phyloP scores from a whole-genome alignment of 2,113 vertebrate genomes.

The Tyto alba region DNA sequence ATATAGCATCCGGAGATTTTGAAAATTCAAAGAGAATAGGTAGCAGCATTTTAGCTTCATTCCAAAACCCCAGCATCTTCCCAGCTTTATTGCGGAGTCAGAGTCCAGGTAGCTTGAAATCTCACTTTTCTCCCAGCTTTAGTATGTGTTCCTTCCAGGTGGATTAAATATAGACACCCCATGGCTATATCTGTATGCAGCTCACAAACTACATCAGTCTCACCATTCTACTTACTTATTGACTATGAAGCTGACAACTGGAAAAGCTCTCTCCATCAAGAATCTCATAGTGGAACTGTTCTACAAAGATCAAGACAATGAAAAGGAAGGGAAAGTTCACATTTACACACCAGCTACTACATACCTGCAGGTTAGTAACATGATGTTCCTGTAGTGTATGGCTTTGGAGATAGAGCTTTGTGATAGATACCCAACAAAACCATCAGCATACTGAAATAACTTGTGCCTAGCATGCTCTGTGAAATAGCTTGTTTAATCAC shows the following conservation, averaged over 20 bases:
- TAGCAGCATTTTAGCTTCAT: neutral
- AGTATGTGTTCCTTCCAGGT: conserved; percentile 54
- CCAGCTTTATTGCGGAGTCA: neutral
- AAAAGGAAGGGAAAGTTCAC: conserved; percentile 75
- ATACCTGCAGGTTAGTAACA: conserved; percentile 73
- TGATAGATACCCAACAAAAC: neutral
- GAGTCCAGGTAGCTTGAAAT: neutral
- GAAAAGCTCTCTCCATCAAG: conserved; percentile 76
- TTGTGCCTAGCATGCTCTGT: neutral
- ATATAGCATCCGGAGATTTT: neutral
- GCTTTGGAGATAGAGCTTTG: neutral
- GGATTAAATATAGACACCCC: conserved; percentile 81
- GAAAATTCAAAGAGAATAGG: neutral
- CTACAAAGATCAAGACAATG: conserved; percentile 67
- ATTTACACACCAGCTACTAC: conserved; percentile 73
- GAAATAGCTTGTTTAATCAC: neutral
- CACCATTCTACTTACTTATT: conserved; percentile 70
- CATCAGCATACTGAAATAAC: neutral
- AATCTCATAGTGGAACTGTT: conserved; percentile 75
- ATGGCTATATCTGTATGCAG: conserved; percentile 75
- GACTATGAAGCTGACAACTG: conserved; percentile 70
- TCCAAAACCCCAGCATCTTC: neutral
- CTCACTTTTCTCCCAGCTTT: neutral
- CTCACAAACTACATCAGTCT: conserved; percentile 76
- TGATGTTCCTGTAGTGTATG: neutral